Percentiles rank a stretch among this genome's conserved stretches.
Evolutionary conservation across 2,888 invertebrate species (phyloP).

Genomic region (Lymantria dispar): DNA sequence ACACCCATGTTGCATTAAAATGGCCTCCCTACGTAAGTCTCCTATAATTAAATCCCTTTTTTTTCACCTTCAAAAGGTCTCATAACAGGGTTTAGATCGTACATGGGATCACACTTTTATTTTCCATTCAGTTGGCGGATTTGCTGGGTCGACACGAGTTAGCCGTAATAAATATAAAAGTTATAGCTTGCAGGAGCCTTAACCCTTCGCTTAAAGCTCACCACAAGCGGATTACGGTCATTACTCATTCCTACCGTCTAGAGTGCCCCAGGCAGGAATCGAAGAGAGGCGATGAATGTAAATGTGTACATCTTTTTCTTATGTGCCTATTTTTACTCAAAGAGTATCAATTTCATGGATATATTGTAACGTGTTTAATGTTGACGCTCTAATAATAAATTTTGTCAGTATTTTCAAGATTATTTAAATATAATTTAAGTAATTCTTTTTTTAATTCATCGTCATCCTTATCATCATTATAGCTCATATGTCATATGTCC

Average conservation of each 20-base stretch:
- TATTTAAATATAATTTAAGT: too few relatives aligned
- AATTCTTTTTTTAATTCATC: too few relatives aligned
- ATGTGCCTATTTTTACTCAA: slow-evolving; percentile 44
- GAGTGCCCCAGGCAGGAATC: slow-evolving; percentile 59
- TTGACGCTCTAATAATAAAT: not conserved
- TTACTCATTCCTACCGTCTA: slow-evolving; percentile 78
- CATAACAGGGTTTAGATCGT: slow-evolving; percentile 18
- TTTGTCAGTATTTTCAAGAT: not conserved
- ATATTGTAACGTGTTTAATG: slow-evolving; percentile 11
- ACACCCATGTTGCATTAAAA: too few relatives aligned
- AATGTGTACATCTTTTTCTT: slow-evolving; percentile 53
- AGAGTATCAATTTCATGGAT: slow-evolving; percentile 27
- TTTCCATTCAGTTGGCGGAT: slow-evolving; percentile 51
- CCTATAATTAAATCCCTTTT: slow-evolving; percentile 1
- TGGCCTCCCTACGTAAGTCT: not conserved
- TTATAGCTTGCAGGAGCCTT: slow-evolving; percentile 69
- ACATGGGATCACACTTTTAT: slow-evolving; percentile 47
- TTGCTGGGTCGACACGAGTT: slow-evolving; percentile 53
- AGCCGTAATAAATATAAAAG: slow-evolving; percentile 71
- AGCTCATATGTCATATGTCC: too few relatives aligned
- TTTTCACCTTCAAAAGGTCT: slow-evolving; percentile 1
- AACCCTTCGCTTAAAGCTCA: slow-evolving; percentile 77
- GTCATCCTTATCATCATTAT: too few relatives aligned
- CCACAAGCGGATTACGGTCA: slow-evolving; percentile 78
- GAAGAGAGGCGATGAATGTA: slow-evolving; percentile 45